phyloP scores from a whole-genome alignment of 1,140 invertebrate species.

The Brachionus asplanchnoidis region DNA sequence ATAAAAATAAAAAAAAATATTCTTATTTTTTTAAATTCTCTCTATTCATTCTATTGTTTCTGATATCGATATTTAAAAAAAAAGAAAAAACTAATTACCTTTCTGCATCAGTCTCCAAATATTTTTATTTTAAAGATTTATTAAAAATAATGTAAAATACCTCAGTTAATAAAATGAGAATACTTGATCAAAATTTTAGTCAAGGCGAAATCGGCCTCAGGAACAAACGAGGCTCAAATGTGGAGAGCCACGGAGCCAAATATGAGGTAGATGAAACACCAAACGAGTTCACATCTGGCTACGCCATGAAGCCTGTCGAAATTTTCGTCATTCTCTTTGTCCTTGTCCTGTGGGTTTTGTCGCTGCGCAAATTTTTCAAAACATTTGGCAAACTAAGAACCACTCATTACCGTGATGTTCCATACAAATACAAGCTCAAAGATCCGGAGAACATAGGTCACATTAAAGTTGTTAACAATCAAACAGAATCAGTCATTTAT shows the following conservation, averaged over 20 bases:
- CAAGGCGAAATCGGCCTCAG: not conserved
- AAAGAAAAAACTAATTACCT: not conserved
- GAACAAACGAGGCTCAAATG: not conserved
- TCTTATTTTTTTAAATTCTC: not conserved
- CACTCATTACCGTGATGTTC: conserved; percentile 34
- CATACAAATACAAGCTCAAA: conserved; percentile 36
- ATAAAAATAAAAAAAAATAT: not conserved
- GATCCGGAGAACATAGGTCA: conserved; percentile 22
- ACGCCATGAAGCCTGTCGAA: conserved; percentile 20
- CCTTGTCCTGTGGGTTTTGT: conserved; percentile 12
- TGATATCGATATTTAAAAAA: not conserved
- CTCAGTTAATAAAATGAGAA: not conserved
- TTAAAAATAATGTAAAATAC: not conserved
- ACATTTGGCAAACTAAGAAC: conserved; percentile 34
- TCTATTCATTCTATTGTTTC: not conserved
- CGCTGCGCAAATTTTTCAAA: conserved; percentile 14
- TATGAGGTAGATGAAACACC: not conserved
- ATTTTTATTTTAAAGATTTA: not conserved
- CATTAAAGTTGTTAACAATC: conserved; percentile 15
- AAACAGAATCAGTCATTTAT: conserved; percentile 28
- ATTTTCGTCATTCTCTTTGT: conserved; percentile 8
- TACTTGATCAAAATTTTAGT: not conserved
- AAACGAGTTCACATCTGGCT: conserved; percentile 32
- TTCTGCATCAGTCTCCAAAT: not conserved
- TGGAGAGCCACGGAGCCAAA: not conserved